Base-by-base conservation (phyloP, 2,888 invertebrate species). In the Ligdia adustata region DNA sequence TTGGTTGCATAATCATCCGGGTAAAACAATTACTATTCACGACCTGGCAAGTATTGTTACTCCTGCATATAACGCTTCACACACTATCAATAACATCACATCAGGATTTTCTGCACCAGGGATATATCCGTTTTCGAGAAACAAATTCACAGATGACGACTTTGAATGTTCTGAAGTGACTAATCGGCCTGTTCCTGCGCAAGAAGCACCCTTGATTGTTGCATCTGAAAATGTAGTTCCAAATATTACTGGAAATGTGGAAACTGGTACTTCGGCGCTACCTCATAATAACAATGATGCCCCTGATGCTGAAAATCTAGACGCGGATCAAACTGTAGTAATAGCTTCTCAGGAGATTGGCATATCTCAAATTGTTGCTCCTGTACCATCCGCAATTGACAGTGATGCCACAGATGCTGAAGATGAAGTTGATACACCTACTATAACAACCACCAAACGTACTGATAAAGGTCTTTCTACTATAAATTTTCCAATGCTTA, bases 1-100 rank as follows among this genome's bases (percentile, higher is more conserved):
- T 28, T 49, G 39, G 49, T 20, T 49, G 20, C 35, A 52, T 13
- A 38, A 48, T 35, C 41, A 57, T 45, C 57, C 53, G 13, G 49
- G 52, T 1, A 46, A 26, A 51, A 57, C 51, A 13, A 57, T 51
- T 9, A 40, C 37, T 11, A 53, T 57, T 9, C 53, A 58, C 33
- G 46, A 49, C 27, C 35, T 55, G 0, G 32, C 55, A 11, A 14
- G 35, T 24, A 55, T 52, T 43, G 24, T 24, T 9, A 53, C 51
- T 27, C 51, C 51, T 28, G 53, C 53, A 43, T 54, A 47, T 24
- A 47, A 47, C 34, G 48, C 42, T 11, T 34, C 43, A 18, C 33
- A 44, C 13, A 51, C 42, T 31, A 44, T 34, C 40, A 34, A 34
- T 20, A 31, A 35, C 28, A 29, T 44, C 20, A 37, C 20, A 24